These are phyloP conservation scores for Callocephalon fimbriatum DNA, from an alignment of 2,113 vertebrate genomes.

Conservation along the genomic window DNA sequence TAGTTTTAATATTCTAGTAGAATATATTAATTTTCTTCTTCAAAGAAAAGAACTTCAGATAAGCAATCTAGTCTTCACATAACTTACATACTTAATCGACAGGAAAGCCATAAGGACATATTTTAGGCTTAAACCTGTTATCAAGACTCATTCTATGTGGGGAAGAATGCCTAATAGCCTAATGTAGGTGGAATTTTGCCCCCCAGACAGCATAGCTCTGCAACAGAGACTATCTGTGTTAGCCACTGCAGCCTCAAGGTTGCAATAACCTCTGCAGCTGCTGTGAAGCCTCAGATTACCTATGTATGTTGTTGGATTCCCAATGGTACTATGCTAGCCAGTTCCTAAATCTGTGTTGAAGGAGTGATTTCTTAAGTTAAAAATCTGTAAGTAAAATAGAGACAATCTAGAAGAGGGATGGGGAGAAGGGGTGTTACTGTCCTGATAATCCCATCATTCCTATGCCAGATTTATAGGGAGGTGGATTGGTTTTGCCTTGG, in stretches of 20 bases:
- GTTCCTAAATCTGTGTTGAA: rapidly evolving
- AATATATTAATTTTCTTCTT: background rate
- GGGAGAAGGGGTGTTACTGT: background rate
- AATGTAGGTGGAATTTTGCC: background rate
- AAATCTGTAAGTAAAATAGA: background rate
- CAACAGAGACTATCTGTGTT: background rate
- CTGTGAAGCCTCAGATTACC: background rate
- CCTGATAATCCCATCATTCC: background rate
- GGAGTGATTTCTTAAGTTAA: background rate
- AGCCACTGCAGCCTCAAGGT: background rate
- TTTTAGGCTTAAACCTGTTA: background rate
- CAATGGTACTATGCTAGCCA: background rate
- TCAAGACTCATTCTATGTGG: background rate
- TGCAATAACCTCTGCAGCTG: background rate
- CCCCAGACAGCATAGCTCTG: background rate
- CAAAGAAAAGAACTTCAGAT: background rate
- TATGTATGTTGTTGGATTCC: background rate
- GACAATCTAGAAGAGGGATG: background rate
- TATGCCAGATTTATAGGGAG: background rate
- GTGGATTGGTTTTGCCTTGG: background rate
- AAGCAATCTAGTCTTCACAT: background rate
- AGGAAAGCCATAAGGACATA: background rate
- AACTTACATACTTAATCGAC: background rate
- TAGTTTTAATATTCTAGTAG: background rate
- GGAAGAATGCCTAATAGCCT: background rate